These are phyloP conservation scores for Centropus bengalensis DNA, from an alignment of 2,113 vertebrate genomes.

Conservation along the genomic window DNA sequence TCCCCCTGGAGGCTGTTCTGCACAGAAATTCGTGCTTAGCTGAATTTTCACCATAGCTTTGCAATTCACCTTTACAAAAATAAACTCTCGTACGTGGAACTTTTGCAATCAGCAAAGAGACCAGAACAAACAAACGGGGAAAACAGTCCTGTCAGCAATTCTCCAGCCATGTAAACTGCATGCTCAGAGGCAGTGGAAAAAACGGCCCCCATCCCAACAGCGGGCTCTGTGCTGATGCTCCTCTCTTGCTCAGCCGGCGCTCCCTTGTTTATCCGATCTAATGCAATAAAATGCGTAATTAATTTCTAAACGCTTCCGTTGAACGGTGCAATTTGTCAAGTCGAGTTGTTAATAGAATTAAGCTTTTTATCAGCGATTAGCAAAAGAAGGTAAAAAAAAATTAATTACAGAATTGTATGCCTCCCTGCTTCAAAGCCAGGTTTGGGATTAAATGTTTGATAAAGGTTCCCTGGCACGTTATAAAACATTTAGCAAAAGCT, in stretches of 20 bases:
- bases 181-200: neutral
- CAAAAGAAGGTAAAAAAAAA: slow-evolving; percentile 86
- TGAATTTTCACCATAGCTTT: slow-evolving; percentile 63
- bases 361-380: slow-evolving; percentile 90
- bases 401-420: slow-evolving; percentile 87
- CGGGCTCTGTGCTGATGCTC: slow-evolving; percentile 29
- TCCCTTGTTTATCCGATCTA: slow-evolving; percentile 84
- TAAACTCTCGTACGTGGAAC: slow-evolving; percentile 61
- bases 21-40: slow-evolving; percentile 63
- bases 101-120: slow-evolving; percentile 65
- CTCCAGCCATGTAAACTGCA: neutral
- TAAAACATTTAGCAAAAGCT: slow-evolving; percentile 81
- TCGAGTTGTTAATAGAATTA: slow-evolving; percentile 88
- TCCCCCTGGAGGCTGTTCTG: slow-evolving; percentile 35
- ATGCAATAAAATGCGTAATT: slow-evolving; percentile 89
- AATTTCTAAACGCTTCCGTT: slow-evolving; percentile 87
- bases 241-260: slow-evolving; percentile 39
- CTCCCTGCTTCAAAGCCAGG: slow-evolving; percentile 86
- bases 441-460: slow-evolving; percentile 86
- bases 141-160: slow-evolving; percentile 47
- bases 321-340: slow-evolving; percentile 88
- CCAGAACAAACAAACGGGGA: slow-evolving; percentile 58
- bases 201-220: neutral
- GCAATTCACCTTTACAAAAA: slow-evolving; percentile 72
- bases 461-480: slow-evolving; percentile 81